Evolutionary conservation across 2,113 vertebrate species (phyloP), one percentile per base, ranked within the genome.

Genomic region (Mustela nigripes): DNA sequence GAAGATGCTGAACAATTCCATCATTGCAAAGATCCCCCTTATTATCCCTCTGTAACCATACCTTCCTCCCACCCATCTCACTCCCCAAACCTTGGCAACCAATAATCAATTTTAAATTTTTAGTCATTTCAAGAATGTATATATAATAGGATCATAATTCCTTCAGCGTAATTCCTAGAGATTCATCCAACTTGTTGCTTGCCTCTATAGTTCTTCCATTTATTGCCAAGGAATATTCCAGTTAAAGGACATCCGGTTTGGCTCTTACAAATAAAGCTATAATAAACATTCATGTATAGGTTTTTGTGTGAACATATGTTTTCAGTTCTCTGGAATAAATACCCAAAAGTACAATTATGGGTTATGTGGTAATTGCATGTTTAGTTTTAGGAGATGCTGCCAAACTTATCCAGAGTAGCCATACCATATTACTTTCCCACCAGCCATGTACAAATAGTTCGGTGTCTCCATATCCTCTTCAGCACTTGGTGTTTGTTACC

Each of bases 291-390:
- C 21, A 31, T 91, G 60, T 91, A 62, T 42, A 81, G 39, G n/a
- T 85, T 96, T 94, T 96, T 81, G 10, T 91, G 24, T 84, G 83
- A 65, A 69, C 19, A 6, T 62, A 31, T 18, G 16, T 95, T 95
- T 97, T 91, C 48, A 71, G 91, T 97, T 96, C 50, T 92, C 42
- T 95, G 31, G 80, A 48, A 74, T 84, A 76, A 93, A 48, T 56
- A 36, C 71, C 63, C 42, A 50, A 12, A 78, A 73, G 45, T 95
- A 0, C 50, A 71, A 1, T 85, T 95, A 82, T 76, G 67, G 24
- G 24, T 58, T 90, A 24, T 50, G 11, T 73, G 78, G 11, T 63
- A 69, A 83, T 79, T 96, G 36, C 21, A 50, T n/a, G 42, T 58
- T 94, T 94, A 81, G 48, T 76, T 93, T 87, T 91, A 67, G 74